Evolutionary conservation across 1,140 invertebrate species (phyloP), one percentile per base, ranked within the genome.

Genomic region (Charaxes varanes): DNA sequence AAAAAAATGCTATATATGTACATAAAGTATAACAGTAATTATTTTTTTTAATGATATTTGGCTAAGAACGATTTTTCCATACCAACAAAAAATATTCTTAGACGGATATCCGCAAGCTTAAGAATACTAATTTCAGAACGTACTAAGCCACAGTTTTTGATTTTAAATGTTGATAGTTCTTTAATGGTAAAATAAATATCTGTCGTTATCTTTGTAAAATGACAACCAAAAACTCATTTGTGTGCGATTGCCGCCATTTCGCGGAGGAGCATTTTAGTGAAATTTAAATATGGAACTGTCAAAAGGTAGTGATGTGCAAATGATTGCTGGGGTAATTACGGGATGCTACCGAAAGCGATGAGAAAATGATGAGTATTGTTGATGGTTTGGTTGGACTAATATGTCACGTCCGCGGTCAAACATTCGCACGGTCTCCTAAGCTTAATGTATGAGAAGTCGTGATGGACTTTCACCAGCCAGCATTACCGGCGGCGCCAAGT

Each of bases 401-500:
- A 69, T 60, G 59, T 62, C 50, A 33, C 47, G 42, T 57, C 46
- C 52, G 54, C 37, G 47, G 49, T 53, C 43, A 49, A 23, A 44
- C 58, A 71, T 73, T 77, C 72, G 67, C 72, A 77, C 72, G 67
- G 64, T 67, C 45, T 13, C 54, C 48, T 14, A 22, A 28, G 27
- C 27, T 28, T 64, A 78, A 74, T 74, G 59, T 78, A 77, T 73
- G 64, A 58, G 61, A 65, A 70, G 55, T 77, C 72, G 72, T 77
- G 72, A 68, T 60, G 61, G 36, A 74, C 73, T 78, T 78, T 78
- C 73, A 66, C 70, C 65, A 38, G 53, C 37, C 52, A 55, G 60
- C 63, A 67, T 68, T 64, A 64, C 61, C 41, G 62, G 66, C 71
- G 68, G n/a, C n/a, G n/a, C n/a, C n/a, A n/a, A n/a, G n/a, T n/a